phyloP scores from a whole-genome alignment of 2,797 vertebrate genomes.

The Pangasius sanitwongsei region DNA sequence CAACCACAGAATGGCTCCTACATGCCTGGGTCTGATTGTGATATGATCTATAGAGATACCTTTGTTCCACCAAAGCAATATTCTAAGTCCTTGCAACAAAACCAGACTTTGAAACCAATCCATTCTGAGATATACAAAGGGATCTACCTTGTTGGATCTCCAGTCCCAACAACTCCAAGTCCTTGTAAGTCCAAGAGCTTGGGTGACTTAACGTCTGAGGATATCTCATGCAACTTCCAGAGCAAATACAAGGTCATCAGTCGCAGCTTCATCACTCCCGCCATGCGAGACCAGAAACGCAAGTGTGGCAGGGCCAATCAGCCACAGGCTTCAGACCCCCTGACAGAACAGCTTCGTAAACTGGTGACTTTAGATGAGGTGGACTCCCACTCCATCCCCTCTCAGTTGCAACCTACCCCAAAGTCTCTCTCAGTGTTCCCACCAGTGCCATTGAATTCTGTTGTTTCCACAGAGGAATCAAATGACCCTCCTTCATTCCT shows the following conservation, averaged over 20 bases:
- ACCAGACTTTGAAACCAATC: constrained; percentile 53
- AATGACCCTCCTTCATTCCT: constrained; percentile 80
- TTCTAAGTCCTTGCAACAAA: constrained; percentile 52
- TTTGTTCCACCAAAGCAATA: constrained; percentile 51
- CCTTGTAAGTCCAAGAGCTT: constrained; percentile 96
- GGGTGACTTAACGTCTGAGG: constrained; percentile 96
- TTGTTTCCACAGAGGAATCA: constrained; percentile 57
- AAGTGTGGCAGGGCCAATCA: constrained; percentile 60
- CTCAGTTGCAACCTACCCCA: constrained; percentile 7
- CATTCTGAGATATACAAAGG: constrained; percentile 50
- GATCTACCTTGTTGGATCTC: constrained; percentile 53
- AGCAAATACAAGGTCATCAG: constrained; percentile 97
- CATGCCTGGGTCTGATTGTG: constrained; percentile 61
- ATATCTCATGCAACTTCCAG: constrained; percentile 96
- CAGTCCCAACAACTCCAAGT: constrained; percentile 64
- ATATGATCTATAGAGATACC: constrained; percentile 58
- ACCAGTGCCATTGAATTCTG: constrained; percentile 25
- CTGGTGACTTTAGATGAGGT: constrained; percentile 88
- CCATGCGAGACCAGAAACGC: constrained; percentile 75
- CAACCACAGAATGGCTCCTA: constrained; percentile 54
- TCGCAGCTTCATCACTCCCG: constrained; percentile 86
- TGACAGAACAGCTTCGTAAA: constrained; percentile 89
- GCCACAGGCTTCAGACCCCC: constrained; percentile 79
- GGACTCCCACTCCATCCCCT: constrained; percentile 62
- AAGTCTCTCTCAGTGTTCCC: constrained; percentile 55